These are phyloP conservation scores for Synodontis membranacea DNA, from an alignment of 2,113 vertebrate species.

Conservation along the genomic window DNA sequence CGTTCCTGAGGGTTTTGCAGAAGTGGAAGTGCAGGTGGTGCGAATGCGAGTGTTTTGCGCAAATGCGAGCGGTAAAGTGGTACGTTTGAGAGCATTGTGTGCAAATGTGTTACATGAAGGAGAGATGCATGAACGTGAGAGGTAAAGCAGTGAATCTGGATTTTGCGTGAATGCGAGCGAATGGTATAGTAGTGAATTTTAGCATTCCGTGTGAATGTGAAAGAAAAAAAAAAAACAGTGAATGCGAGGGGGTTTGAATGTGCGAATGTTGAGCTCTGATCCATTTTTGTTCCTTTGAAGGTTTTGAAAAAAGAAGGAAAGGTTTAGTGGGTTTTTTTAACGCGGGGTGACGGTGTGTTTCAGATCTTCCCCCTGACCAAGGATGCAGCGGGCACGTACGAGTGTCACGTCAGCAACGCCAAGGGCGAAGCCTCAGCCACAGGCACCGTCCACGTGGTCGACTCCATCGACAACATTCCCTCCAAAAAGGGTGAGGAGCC, in stretches of 20 bases:
- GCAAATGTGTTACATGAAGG: too few species aligned
- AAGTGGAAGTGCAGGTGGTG: too few species aligned
- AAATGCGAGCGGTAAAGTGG: not conserved
- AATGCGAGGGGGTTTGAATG: not conserved
- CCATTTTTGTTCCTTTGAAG: not conserved
- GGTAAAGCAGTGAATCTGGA: too few species aligned
- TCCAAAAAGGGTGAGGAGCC: conserved; percentile 73
- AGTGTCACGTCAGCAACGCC: conserved; percentile 86
- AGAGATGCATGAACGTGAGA: not conserved
- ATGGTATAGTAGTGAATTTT: not conserved
- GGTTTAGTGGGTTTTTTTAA: too few species aligned
- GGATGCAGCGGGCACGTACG: conserved; percentile 84
- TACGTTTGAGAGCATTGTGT: not conserved
- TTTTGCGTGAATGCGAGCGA: too few species aligned
- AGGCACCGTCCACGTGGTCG: conserved; percentile 81
- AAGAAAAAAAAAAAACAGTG: too few species aligned
- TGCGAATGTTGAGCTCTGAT: not conserved
- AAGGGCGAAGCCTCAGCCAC: conserved; percentile 83
- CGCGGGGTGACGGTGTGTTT: conserved; percentile 14
- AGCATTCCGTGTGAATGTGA: not conserved
- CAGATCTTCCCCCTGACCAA: conserved; percentile 88
- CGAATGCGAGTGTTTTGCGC: too few species aligned
- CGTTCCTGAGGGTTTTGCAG: too few species aligned
- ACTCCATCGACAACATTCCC: conserved; percentile 77
- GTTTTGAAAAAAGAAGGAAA: not conserved